Evolutionary conservation across 2,113 vertebrate species (phyloP).

Genomic region (Strix uralensis): DNA sequence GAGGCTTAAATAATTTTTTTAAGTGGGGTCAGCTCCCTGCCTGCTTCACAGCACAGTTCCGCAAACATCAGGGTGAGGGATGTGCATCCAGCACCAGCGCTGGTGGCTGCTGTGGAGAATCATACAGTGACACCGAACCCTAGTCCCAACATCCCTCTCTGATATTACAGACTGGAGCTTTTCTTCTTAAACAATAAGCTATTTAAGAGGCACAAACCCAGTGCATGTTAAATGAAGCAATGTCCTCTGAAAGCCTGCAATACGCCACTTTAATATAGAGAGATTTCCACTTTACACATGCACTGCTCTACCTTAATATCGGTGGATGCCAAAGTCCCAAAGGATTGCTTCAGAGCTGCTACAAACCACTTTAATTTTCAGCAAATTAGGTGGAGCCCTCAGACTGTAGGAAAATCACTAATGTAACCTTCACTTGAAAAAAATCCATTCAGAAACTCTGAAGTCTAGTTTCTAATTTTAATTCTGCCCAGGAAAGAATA

Average conservation of each 20-base stretch:
- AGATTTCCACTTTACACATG: not conserved
- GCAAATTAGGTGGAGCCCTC: not conserved
- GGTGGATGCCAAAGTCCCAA: not conserved
- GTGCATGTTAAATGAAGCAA: not conserved
- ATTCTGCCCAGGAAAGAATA: not conserved
- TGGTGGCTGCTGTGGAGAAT: not conserved
- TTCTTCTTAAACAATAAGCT: not conserved
- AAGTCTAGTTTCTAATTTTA: not conserved
- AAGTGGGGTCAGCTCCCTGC: constrained; percentile 5
- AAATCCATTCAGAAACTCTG: not conserved
- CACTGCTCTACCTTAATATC: not conserved
- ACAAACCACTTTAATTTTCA: not conserved
- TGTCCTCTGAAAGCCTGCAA: not conserved
- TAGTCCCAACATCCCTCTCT: not conserved
- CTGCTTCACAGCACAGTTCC: not conserved
- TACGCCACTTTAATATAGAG: not conserved
- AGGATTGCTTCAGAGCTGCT: not conserved
- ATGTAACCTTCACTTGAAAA: not conserved
- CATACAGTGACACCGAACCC: not conserved
- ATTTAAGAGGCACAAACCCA: not conserved
- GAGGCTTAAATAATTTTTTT: constrained; percentile 41
- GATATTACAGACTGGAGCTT: not conserved
- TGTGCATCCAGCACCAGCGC: not conserved
- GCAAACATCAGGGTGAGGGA: not conserved
- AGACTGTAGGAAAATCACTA: constrained; percentile 1